Percentiles rank a stretch among this genome's conserved stretches.
Conservation (phyloP, 2,888 invertebrate species). For the Acheta domesticus region DNA sequence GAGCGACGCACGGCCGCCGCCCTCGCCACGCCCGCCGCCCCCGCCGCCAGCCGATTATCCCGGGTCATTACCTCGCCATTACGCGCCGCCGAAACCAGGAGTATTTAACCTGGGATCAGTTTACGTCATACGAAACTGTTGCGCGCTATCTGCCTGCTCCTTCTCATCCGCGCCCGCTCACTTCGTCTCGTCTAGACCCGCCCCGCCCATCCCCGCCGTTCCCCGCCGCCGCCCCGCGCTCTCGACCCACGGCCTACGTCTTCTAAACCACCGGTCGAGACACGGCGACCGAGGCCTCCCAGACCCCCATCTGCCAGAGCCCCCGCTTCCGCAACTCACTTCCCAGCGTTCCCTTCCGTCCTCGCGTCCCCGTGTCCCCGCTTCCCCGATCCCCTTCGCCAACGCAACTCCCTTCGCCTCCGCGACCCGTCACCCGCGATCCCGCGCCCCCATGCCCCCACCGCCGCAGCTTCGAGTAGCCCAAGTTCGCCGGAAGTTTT, state of each 20-base stretch:
- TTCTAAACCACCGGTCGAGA: too few relatives aligned
- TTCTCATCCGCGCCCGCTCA: neutral
- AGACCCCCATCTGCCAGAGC: too few relatives aligned
- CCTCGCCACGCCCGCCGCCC: neutral
- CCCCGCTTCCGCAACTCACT: too few relatives aligned
- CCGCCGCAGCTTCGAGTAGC: neutral
- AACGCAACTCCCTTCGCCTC: too few relatives aligned
- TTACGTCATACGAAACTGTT: neutral
- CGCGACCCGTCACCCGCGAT: neutral
- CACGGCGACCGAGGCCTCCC: too few relatives aligned
- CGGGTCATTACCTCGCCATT: conserved; percentile 6
- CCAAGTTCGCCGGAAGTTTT: neutral
- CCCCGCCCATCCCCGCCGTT: neutral
- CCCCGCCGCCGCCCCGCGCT: neutral
- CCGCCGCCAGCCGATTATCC: neutral
- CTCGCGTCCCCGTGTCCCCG: neutral
- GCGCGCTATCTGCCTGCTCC: neutral
- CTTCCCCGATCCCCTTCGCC: neutral
- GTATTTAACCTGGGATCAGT: conserved; percentile 8
- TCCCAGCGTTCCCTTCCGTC: neutral
- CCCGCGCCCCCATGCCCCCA: neutral
- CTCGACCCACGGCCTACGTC: neutral
- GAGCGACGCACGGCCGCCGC: too few relatives aligned
- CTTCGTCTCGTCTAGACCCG: neutral
- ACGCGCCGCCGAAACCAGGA: neutral